Evolutionary conservation across 2,888 invertebrate species (phyloP), one percentile per base, ranked within the genome.

Genomic region (Calliopum simillimum): DNA sequence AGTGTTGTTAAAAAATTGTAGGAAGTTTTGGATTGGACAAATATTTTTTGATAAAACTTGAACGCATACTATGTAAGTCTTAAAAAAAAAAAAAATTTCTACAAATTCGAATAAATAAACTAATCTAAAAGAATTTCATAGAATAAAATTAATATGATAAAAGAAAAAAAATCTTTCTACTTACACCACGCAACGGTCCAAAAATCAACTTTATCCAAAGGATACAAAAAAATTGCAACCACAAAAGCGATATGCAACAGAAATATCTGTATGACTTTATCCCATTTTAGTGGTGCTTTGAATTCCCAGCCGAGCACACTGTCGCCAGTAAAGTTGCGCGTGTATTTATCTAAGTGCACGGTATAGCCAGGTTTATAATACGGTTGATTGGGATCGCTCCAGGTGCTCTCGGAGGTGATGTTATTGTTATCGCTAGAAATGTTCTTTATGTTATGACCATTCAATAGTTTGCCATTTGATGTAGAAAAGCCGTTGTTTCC

Each of bases 251-350:
- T 14, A 75, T 91, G 91, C 44, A 90, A 84, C 12, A 87, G 11
- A 2, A 84, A 81, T 55, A 93, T 89, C 33, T 85, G 83, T 71
- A 91, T 86, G 16, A 89, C 86, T 78, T 91, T 91, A 58, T 83
- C 84, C 92, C 92, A 92, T 76, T 90, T 89, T n/a, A 92, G 85
- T 0, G 90, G 89, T 2, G 90, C 90, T 53, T 88, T 79, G 71
- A 91, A 90, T 4, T 89, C 87, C 71, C 86, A 76, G 33, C 85
- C 84, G 3, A 85, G 70, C 3, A 84, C 71, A 3, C 76, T 79
- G 71, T 83, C 84, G 25, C 84, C 84, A 66, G 82, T 79, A 58
- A 84, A 85, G 16, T 75, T 79, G 61, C 72, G 75, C 23, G 79
- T 79, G 23, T 85, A 85, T 58, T 79, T 76, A 8, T 84, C 82